These are phyloP conservation scores for Stegana nigrithorax DNA, from an alignment of 2,888 invertebrate genomes.

Conservation along the genomic window DNA sequence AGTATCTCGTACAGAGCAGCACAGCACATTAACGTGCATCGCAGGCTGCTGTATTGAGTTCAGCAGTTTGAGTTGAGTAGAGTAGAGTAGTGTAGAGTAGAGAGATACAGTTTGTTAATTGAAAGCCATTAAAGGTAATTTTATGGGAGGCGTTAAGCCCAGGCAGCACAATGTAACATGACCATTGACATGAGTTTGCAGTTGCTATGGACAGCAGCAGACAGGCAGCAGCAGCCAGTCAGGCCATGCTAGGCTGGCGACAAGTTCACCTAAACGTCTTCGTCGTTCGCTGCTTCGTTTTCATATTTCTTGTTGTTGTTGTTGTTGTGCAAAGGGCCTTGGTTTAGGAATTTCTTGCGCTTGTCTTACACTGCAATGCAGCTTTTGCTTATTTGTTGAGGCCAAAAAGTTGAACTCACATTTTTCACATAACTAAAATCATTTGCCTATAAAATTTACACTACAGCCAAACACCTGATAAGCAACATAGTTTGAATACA, in stretches of 20 bases:
- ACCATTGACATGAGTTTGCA: constrained; percentile 57
- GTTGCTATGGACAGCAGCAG: constrained; percentile 17
- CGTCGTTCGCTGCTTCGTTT: constrained; percentile 30
- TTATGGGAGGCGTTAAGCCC: constrained; percentile 70
- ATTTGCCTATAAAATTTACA: no score
- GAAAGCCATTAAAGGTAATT: constrained; percentile 70
- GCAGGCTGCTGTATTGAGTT: no score
- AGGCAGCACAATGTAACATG: constrained; percentile 65
- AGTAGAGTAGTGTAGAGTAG: no score
- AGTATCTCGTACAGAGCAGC: no score
- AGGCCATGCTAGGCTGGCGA: not conserved
- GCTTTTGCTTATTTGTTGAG: constrained; percentile 26
- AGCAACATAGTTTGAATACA: no score
- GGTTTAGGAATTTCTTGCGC: constrained; percentile 51
- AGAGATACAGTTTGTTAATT: constrained; percentile 68
- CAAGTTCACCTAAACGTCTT: not conserved
- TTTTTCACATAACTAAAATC: no score
- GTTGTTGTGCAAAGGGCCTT: constrained; percentile 32
- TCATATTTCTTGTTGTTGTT: constrained; percentile 5
- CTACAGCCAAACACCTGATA: no score
- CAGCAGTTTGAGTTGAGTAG: no score
- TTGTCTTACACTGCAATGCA: constrained; percentile 31
- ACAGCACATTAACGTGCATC: constrained; percentile 1
- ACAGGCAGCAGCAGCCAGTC: not conserved
- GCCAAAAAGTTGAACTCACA: no score